phyloP scores from a whole-genome alignment of 2,888 invertebrate genomes.

The Ephialtes manifestator region DNA sequence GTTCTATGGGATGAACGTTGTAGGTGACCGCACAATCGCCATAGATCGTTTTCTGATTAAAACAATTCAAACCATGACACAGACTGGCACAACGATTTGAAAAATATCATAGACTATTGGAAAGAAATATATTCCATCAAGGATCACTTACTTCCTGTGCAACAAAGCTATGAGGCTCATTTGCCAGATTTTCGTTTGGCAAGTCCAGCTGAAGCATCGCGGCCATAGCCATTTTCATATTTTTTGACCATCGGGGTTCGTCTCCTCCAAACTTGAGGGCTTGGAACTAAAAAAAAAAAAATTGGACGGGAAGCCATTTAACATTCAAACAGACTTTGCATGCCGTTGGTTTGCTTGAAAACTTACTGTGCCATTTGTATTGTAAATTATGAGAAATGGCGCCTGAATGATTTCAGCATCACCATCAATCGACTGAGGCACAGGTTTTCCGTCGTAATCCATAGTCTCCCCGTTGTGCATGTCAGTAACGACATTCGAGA shows the following conservation, averaged over 20 bases:
- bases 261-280: constrained; percentile 78
- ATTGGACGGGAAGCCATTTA: neutral
- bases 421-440: constrained; percentile 68
- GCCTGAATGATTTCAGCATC: constrained; percentile 72
- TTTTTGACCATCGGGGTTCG: constrained; percentile 83
- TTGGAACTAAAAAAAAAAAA: constrained; percentile 71
- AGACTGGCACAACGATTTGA: constrained; percentile 83
- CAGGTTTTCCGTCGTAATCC: constrained; percentile 56
- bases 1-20: constrained; percentile 65
- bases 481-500: constrained; percentile 80
- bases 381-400: constrained; percentile 78
- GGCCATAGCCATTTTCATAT: constrained; percentile 85
- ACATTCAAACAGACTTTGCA: neutral
- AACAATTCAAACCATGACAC: constrained; percentile 83
- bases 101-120: constrained; percentile 71
- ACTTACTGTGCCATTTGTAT: constrained; percentile 75
- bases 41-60: constrained; percentile 85
- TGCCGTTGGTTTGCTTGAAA: neutral
- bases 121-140: constrained; percentile 77
- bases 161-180: constrained; percentile 76
- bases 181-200: constrained; percentile 54
- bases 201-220: constrained; percentile 84
- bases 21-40: constrained; percentile 83
- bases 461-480: constrained; percentile 79
- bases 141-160: constrained; percentile 84